Conservation (phyloP, 2,888 invertebrate species). For the Agrochola lychnidis region DNA sequence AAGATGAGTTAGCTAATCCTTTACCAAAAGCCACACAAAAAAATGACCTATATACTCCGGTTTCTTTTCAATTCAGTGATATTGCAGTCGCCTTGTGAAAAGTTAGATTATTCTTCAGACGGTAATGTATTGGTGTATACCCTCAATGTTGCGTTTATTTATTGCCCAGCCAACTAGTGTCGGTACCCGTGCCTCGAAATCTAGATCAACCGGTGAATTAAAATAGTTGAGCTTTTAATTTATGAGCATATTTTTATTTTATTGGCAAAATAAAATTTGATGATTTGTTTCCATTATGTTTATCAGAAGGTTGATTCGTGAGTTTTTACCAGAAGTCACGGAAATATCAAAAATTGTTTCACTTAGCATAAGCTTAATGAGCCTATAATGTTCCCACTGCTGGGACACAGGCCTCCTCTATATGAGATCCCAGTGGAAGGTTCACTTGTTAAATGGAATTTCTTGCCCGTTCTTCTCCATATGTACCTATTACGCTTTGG, state of each 20-base stretch:
- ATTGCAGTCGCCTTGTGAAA: conserved; percentile 5
- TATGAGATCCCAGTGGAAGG: too few relatives aligned
- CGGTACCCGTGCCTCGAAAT: conserved; percentile 24
- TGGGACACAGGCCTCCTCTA: too few relatives aligned
- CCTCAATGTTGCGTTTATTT: conserved; percentile 44
- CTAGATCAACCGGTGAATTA: conserved; percentile 48
- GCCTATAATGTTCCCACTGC: too few relatives aligned
- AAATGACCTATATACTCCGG: neutral
- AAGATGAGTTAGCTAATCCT: neutral
- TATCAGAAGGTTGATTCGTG: neutral
- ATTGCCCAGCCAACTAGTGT: conserved; percentile 31
- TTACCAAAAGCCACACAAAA: conserved; percentile 1
- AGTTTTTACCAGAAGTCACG: too few relatives aligned
- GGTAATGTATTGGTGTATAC: conserved; percentile 30
- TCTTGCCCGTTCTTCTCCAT: too few relatives aligned
- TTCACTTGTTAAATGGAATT: too few relatives aligned
- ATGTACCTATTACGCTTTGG: too few relatives aligned
- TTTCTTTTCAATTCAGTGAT: conserved; percentile 2
- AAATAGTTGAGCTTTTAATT: conserved; percentile 31
- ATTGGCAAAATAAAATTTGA: conserved; percentile 34
- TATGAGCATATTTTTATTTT: conserved; percentile 47
- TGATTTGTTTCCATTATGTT: conserved; percentile 36
- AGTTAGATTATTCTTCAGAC: conserved; percentile 35
- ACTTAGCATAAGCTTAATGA: too few relatives aligned
- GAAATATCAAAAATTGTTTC: too few relatives aligned